Percentiles rank a stretch among this genome's conserved stretches.
These are phyloP conservation scores for Leptobrachium leishanense DNA, from an alignment of 2,113 vertebrate species.

Conservation along the genomic window DNA sequence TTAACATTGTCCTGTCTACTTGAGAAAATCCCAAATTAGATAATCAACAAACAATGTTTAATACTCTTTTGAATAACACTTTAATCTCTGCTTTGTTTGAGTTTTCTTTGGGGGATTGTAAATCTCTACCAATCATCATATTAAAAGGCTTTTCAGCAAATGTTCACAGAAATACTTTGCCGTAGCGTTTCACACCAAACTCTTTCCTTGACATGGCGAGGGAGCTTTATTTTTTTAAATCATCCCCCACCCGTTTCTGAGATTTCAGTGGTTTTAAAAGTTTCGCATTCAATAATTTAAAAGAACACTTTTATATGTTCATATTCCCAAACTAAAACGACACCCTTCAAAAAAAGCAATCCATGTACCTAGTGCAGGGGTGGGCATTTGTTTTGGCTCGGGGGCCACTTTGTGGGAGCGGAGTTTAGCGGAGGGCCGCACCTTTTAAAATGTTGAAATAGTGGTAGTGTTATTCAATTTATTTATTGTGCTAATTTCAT, in stretches of 20 bases:
- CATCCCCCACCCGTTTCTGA: neutral
- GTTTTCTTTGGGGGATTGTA: conserved; percentile 42
- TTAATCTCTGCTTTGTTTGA: conserved; percentile 37
- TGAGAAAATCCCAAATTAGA: conserved; percentile 46
- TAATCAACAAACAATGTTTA: conserved; percentile 47
- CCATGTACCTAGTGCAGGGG: too few relatives aligned
- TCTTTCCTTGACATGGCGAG: neutral
- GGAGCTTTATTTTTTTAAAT: neutral
- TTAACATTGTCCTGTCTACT: conserved; percentile 48
- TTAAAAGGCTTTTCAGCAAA: conserved; percentile 36
- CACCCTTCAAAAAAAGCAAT: too few relatives aligned
- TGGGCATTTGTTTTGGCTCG: too few relatives aligned
- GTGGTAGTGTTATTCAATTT: too few relatives aligned
- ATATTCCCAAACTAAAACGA: too few relatives aligned
- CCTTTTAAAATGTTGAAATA: too few relatives aligned
- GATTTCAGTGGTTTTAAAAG: neutral
- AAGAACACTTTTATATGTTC: too few relatives aligned
- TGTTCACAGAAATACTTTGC: conserved; percentile 20
- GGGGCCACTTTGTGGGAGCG: too few relatives aligned
- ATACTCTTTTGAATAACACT: conserved; percentile 34
- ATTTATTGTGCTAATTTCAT: too few relatives aligned
- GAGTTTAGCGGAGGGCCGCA: too few relatives aligned
- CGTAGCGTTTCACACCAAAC: conserved; percentile 15
- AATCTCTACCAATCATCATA: conserved; percentile 45
- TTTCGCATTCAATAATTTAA: too few relatives aligned